Base-by-base conservation (phyloP, 2,113 vertebrate genomes). In the Theristicus caerulescens region DNA sequence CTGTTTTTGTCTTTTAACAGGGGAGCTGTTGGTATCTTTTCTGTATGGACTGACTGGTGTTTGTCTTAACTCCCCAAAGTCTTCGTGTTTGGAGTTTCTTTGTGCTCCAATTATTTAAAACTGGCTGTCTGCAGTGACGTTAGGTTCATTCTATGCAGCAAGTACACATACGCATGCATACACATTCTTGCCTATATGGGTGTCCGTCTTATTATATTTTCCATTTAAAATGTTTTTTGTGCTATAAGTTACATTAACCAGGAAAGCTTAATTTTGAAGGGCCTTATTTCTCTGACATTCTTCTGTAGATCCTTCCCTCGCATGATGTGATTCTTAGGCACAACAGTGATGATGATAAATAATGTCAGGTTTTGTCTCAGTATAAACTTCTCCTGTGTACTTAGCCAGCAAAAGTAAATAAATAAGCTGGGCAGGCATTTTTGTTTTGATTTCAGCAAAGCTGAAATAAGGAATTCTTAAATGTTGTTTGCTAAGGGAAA, bases 391-490 rank as follows among this genome's bases (percentile, higher is more conserved):
- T 38, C 18, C 61, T 27, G 13, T 44, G 34, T 73, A 14, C 27
- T 83, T 72, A 42, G 34, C 31, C n/a, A 42, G 66, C 16, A 20
- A 55, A 88, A 83, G 24, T 18, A 86, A 90, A 83, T 49, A 82
- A 94, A 82, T 57, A 80, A 82, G 9, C 34, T 20, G 47, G 24
- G 77, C n/a, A 54, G 73, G 65, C 29, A 4, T 76, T 84, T 80
- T 62, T 88, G 52, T 10, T 91, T 91, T 73, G 57, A 74, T 86
- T 94, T 59, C 64, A 89, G 55, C 65, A 40, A 22, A 71, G 73
- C 74, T 90, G 79, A 82, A 95, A 46, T 40, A 24, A 38, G 54
- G 58, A 52, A 66, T 97, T 94, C 66, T 86, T 47, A 69, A 82
- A 27, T 21, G 40, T 10, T 58, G 11, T 57, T 88, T 80, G 62